Evolutionary conservation across 2,113 vertebrate genomes (phyloP), one percentile per base, ranked within the genome.

Genomic region (Pithys albifrons): DNA sequence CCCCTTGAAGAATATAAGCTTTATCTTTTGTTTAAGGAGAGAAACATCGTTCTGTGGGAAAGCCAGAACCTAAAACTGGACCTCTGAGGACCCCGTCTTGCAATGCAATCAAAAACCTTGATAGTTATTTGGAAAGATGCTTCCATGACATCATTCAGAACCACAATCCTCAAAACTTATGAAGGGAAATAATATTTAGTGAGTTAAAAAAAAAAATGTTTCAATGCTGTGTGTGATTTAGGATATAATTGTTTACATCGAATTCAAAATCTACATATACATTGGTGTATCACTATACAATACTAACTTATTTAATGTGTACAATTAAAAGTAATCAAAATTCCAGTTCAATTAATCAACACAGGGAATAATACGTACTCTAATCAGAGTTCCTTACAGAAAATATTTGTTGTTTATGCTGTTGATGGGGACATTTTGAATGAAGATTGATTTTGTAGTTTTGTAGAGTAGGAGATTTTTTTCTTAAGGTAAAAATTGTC

Each of bases 281-380:
- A 85, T 49, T 71, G 28, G 12, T 81, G 33, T 69, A 81, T 81
- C 29, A 37, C 17, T 67, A 45, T n/a, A 20, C 24, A 72, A 5
- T 31, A 80, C 46, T 76, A 71, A 59, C 22, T 81, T 90, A 66
- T 67, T 84, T 84, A 82, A 69, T 78, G 29, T 61, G 19, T 37
- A 75, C 61, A 89, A 75, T 81, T 85, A 75, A 78, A 87, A 28
- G 10, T 57, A 91, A 91, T 91, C 48, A 87, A 89, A 91, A 62
- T 77, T 28, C 17, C 29, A 69, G 49, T 78, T 87, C 70, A 72
- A 78, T 91, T 95, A 70, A 85, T 91, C 52, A 91, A 74, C 24
- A 75, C 39, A 55, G 22, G 19, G 35, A 95, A 87, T 57, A 74
- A 48, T 67, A 41, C 31, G 6, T 52, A 74, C 45, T 65, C 27